Evolutionary conservation across 92 coral and sea anemone genomes (phyloP).

Genomic region (Chrysogorgia sp.): DNA sequence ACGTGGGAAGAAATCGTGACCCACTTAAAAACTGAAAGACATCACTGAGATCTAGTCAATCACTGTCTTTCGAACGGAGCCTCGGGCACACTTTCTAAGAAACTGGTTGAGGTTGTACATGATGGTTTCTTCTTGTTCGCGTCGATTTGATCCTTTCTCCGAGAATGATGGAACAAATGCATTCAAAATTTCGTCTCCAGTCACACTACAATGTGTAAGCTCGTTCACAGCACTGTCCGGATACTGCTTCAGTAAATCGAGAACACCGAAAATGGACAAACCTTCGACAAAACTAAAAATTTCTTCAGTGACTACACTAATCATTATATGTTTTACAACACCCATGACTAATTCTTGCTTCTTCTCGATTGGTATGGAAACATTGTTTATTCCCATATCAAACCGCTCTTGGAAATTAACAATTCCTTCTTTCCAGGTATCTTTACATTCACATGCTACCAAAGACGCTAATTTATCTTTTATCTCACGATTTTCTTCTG

Average conservation of each 20-base stretch:
- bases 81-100: not conserved
- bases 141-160: not conserved
- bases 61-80: not conserved
- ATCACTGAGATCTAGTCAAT: no score
- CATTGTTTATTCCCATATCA: constrained; percentile 47
- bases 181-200: constrained; percentile 13
- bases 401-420: constrained; percentile 40
- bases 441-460: not conserved
- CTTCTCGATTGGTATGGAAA: constrained; percentile 17
- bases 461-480: constrained; percentile 24
- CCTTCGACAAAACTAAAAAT: constrained; percentile 50
- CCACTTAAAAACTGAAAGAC: no score
- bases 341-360: constrained; percentile 26
- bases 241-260: constrained; percentile 21
- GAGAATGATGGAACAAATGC: constrained; percentile 1
- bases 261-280: constrained; percentile 48
- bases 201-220: not conserved
- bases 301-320: constrained; percentile 35
- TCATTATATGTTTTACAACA: constrained; percentile 20
- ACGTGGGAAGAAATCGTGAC: no score
- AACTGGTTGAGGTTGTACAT: not conserved
- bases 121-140: not conserved
- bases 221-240: constrained; percentile 20
- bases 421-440: constrained; percentile 30
- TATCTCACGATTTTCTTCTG: constrained; percentile 8